These are phyloP conservation scores for Novumbra hubbsi DNA, from an alignment of 2,797 vertebrate species.

Conservation along the genomic window DNA sequence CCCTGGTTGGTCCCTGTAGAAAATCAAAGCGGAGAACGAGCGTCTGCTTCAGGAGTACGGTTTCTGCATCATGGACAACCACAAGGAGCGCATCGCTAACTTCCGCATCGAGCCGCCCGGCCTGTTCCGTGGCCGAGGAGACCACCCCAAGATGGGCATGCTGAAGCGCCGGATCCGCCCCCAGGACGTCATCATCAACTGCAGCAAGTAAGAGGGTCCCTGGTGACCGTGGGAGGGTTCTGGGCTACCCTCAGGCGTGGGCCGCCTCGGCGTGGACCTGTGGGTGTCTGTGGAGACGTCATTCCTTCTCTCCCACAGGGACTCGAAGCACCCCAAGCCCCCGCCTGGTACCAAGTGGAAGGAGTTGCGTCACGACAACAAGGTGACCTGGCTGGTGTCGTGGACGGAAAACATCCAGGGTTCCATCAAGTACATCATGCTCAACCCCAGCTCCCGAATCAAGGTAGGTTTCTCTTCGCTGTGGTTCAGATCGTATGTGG, in stretches of 20 bases:
- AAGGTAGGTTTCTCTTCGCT: slow-evolving; percentile 75
- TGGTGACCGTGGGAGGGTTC: not conserved
- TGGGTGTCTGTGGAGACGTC: not conserved
- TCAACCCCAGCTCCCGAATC: slow-evolving; percentile 97
- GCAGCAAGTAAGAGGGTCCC: slow-evolving; percentile 87
- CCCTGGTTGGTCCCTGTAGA: slow-evolving; percentile 68
- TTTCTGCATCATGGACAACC: slow-evolving; percentile 97
- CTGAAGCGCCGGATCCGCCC: slow-evolving; percentile 92
- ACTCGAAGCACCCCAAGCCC: slow-evolving; percentile 87
- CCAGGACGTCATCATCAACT: slow-evolving; percentile 94
- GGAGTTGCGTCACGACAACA: slow-evolving; percentile 95
- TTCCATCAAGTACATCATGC: slow-evolving; percentile 98
- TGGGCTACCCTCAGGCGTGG: no score
- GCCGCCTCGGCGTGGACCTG: no score
- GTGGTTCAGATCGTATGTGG: not conserved
- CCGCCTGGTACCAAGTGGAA: slow-evolving; percentile 95
- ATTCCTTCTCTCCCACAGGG: slow-evolving; percentile 65
- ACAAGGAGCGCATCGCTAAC: slow-evolving; percentile 96
- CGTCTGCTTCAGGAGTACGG: slow-evolving; percentile 88
- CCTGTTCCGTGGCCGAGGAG: slow-evolving; percentile 92
- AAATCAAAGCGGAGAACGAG: slow-evolving; percentile 97
- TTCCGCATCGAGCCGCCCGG: slow-evolving; percentile 97
- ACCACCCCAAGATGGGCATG: slow-evolving; percentile 99
- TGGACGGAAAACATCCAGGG: slow-evolving; percentile 99
- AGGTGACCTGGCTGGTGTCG: slow-evolving; percentile 96